phyloP scores from a whole-genome alignment of 1,140 invertebrate species.

The Heliconius himera region DNA sequence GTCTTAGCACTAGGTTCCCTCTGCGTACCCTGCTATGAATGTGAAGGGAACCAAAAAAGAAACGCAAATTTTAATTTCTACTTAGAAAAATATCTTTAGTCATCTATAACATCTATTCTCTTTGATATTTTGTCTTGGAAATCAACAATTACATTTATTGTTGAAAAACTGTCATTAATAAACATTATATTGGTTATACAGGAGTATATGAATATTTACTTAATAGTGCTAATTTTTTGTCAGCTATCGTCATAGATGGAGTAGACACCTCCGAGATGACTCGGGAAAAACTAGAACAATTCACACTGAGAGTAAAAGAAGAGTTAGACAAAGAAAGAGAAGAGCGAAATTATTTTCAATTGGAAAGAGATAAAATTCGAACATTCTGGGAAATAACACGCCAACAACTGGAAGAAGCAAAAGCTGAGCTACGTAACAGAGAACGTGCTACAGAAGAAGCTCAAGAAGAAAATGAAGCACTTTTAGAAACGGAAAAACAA shows the following conservation, averaged over 20 bases:
- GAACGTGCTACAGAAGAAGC: slow-evolving; percentile 94
- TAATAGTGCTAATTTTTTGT: slow-evolving; percentile 23
- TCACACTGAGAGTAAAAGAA: slow-evolving; percentile 92
- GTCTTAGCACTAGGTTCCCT: too few relatives aligned
- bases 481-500: slow-evolving; percentile 94
- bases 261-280: slow-evolving; percentile 96
- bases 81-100: background rate
- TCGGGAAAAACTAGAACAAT: slow-evolving; percentile 95
- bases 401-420: slow-evolving; percentile 91
- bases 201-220: background rate
- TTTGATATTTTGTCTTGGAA: too few relatives aligned
- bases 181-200: too few relatives aligned
- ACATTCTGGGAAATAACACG: slow-evolving; percentile 95
- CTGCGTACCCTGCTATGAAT: too few relatives aligned
- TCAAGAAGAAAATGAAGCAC: slow-evolving; percentile 92
- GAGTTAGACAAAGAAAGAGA: slow-evolving; percentile 96
- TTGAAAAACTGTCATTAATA: too few relatives aligned
- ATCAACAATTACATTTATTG: too few relatives aligned
- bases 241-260: slow-evolving; percentile 91
- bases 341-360: slow-evolving; percentile 96
- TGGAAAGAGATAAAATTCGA: slow-evolving; percentile 96
- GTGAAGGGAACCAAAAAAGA: too few relatives aligned
- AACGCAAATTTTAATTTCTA: too few relatives aligned
- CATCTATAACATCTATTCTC: background rate
- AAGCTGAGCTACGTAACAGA: slow-evolving; percentile 89